Base-by-base conservation (phyloP, 2,888 invertebrate species). In the Homarus gammarus region DNA sequence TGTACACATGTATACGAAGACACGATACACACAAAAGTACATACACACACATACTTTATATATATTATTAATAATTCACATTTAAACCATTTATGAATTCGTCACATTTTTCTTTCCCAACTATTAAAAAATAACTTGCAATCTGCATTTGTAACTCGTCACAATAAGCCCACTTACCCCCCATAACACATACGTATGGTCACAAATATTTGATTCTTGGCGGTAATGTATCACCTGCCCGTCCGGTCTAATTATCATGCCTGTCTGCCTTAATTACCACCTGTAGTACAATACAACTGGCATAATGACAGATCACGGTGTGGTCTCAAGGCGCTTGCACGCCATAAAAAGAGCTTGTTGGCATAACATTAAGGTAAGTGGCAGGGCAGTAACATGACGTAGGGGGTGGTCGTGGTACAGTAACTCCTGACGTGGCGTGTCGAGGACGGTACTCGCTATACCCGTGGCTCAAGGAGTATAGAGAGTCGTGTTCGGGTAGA, bases 31-130 rank as follows among this genome's bases (percentile, higher is more conserved):
- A n/a, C 68, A 27, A 5, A 68, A 5, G 18, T 18, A 27, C 31
- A 31, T 18, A n/a, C 68, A 68, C 68, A 68, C 68, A 68, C 68
- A 68, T 18, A 68, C 68, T n/a, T n/a, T n/a, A n/a, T n/a, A n/a
- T n/a, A n/a, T n/a, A n/a, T n/a, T n/a, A n/a, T n/a, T n/a, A n/a
- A n/a, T n/a, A n/a, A n/a, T n/a, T n/a, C n/a, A n/a, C n/a, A n/a
- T n/a, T n/a, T n/a, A n/a, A n/a, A n/a, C n/a, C n/a, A n/a, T n/a
- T n/a, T n/a, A n/a, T n/a, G n/a, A n/a, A n/a, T n/a, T n/a, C n/a
- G n/a, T n/a, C n/a, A n/a, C n/a, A n/a, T n/a, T n/a, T n/a, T n/a
- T n/a, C n/a, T n/a, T n/a, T n/a, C n/a, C n/a, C n/a, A n/a, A n/a
- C n/a, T n/a, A n/a, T n/a, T n/a, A n/a, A n/a, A n/a, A n/a, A n/a